A percentile compares a stretch with the other conserved stretches of the same genome.
These are phyloP conservation scores for Sebastes alutus DNA, from an alignment of 2,797 vertebrate genomes.

Conservation along the genomic window DNA sequence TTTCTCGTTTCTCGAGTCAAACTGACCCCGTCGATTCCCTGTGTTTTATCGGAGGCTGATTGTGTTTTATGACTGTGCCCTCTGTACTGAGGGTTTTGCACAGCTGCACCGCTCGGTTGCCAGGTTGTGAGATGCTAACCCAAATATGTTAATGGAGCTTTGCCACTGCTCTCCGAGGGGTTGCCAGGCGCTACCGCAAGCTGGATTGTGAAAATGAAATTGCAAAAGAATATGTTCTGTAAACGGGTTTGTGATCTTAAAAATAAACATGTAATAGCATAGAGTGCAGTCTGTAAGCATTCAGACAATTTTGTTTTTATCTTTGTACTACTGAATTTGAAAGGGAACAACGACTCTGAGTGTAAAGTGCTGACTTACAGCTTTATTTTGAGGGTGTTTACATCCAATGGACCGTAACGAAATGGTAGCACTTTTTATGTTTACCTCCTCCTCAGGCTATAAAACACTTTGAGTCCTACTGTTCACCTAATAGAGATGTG, in stretches of 20 bases:
- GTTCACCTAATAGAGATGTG: constrained; percentile 14
- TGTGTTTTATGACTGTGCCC: constrained; percentile 51
- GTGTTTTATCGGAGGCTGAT: constrained; percentile 38
- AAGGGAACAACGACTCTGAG: background rate
- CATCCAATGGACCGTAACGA: background rate
- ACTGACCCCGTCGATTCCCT: constrained; percentile 22
- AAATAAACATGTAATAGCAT: constrained; percentile 8
- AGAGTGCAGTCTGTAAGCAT: background rate
- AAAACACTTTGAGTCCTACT: background rate
- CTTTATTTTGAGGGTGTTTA: constrained; percentile 18
- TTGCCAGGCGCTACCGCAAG: constrained; percentile 57
- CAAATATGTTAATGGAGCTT: constrained; percentile 64
- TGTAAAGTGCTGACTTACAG: constrained; percentile 16
- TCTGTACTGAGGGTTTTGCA: constrained; percentile 29
- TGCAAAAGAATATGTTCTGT: constrained; percentile 23
- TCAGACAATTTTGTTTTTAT: background rate
- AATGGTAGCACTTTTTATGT: background rate
- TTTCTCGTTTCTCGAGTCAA: constrained; percentile 29
- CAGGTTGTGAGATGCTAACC: constrained; percentile 63
- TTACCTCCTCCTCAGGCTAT: background rate
- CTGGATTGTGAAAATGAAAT: constrained; percentile 44
- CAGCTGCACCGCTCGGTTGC: constrained; percentile 65
- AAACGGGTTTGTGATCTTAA: constrained; percentile 21
- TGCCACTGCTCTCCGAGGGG: constrained; percentile 33
- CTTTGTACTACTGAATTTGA: background rate